Base-by-base conservation (phyloP, 1,140 invertebrate species). In the Halictus rubicundus region DNA sequence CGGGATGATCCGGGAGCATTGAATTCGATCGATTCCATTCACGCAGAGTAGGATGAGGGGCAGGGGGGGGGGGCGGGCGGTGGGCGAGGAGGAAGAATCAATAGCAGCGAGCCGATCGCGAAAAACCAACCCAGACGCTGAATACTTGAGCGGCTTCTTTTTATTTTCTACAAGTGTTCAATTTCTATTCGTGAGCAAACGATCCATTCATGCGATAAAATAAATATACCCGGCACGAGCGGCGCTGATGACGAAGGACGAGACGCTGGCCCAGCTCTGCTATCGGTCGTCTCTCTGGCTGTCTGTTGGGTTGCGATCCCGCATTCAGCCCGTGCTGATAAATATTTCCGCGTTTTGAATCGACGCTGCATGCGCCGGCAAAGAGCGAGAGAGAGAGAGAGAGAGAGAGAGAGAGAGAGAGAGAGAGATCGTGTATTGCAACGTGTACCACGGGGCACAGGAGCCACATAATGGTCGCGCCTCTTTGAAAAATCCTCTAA, bases 301-400 rank as follows among this genome's bases (percentile, higher is more conserved):
- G 49, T 46, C 19, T 25, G 27, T 19, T 64, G 27, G 27, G 12
- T 65, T 52, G 52, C 27, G 42, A 46, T 19, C 46, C 54, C 16
- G 37, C 21, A 52, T 61, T 61, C 66, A 70, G 12, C 73, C 64
- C 14, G 39, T 39, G n/a, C n/a, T 39, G 66, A 77, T 78, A 78
- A 78, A 78, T 78, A 78, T 78, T 61, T 78, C 75, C 75, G 66
- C 54, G 68, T 66, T 66, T 65, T 78, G 82, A 82, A 82, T 82
- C 69, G 52, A 27, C 57, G 27, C 61, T 72, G 68, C 32, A 32
- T 32, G 32, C 5, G 32, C 32, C 32, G 32, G 32, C 32, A 32
- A 32, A 32, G 32, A 32, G 32, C 32, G 32, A 32, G 32, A 2
- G 32, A 32, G 32, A 32, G 2, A 1, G 32, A 32, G 1, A 32